Base-by-base conservation (phyloP, 2,113 vertebrate genomes). In the Seriola quinqueradiata region DNA sequence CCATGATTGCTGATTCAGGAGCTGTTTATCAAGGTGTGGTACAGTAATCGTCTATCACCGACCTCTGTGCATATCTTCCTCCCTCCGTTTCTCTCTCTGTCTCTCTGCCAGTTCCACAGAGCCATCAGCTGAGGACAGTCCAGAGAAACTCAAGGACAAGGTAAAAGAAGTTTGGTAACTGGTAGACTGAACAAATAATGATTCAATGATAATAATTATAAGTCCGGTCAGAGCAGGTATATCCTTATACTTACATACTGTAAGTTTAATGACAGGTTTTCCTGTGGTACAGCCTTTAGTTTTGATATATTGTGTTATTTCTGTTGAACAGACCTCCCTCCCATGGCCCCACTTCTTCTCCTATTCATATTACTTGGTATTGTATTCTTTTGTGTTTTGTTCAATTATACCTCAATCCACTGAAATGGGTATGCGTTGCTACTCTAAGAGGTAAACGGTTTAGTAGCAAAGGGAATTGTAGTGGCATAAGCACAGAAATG, bases 81-180 rank as follows among this genome's bases (percentile, higher is more conserved):
- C 58, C 19, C 21, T 44, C 21, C 19, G n/a, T 14, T 57, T 36
- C 5, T 52, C 17, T 58, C 65, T 92, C 92, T 75, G 90, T 58
- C 92, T 61, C 81, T 93, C 72, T 83, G 89, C 58, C 91, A 97
- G 96, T 84, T 96, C 96, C 91, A 95, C 93, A 40, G 96, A 96
- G 79, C 94, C 91, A 25, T 95, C 96, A 80, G 94, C 93, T 90
- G 96, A 97, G 93, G 96, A 95, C 91, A 96, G 95, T 89, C 96
- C 96, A 87, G 95, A 96, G 92, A 97, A 96, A 94, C 92, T 93
- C 66, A 95, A 94, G 95, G 93, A 91, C 67, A 97, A 99, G 97
- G 97, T 98, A 96, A 42, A 25, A 14, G 8, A 75, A n/a, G 50
- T 83, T 70, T 75, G 60, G 19, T 5, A 5, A 46, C 55, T 70